Percentiles rank a stretch among this genome's conserved stretches.
Evolutionary conservation across 2,888 invertebrate species (phyloP).

Genomic region (Drosophila hawaiiensis): DNA sequence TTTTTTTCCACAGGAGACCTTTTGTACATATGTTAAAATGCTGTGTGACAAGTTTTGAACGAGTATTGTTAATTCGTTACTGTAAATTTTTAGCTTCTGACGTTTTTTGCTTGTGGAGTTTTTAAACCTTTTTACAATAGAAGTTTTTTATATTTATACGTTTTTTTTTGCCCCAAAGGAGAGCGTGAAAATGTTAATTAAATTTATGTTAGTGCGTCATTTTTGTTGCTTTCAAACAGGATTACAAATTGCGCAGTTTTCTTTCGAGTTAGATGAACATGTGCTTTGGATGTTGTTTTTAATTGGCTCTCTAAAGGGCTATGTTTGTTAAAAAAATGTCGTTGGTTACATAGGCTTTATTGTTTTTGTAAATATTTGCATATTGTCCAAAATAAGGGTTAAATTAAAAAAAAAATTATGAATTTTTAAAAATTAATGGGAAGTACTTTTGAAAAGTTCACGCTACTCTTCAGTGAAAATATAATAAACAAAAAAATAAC

Average conservation of each 20-base stretch:
- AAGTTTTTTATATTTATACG: slow-evolving; percentile 33
- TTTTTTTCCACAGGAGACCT: slow-evolving; percentile 43
- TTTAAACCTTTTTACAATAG: slow-evolving; percentile 47
- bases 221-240: slow-evolving; percentile 37
- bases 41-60: slow-evolving; percentile 71
- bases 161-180: slow-evolving; percentile 32
- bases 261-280: slow-evolving; percentile 21
- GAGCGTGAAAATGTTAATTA: slow-evolving; percentile 68
- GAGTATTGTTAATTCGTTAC: slow-evolving; percentile 61
- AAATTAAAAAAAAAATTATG: background rate
- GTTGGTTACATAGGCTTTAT: background rate
- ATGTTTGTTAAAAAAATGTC: background rate
- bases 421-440: background rate
- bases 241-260: slow-evolving; percentile 59
- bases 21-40: slow-evolving; percentile 58
- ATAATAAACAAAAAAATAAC: background rate
- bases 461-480: background rate
- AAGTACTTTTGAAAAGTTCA: background rate
- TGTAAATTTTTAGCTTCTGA: slow-evolving; percentile 39
- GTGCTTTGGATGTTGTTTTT: slow-evolving; percentile 17
- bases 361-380: slow-evolving; percentile 25
- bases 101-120: slow-evolving; percentile 29
- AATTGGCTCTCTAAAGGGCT: background rate
- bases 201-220: slow-evolving; percentile 68
- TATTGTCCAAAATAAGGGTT: background rate